Percentiles rank a stretch among this genome's conserved stretches.
phyloP scores from a whole-genome alignment of 2,888 invertebrate genomes.

The Tetrapedia diversipes region DNA sequence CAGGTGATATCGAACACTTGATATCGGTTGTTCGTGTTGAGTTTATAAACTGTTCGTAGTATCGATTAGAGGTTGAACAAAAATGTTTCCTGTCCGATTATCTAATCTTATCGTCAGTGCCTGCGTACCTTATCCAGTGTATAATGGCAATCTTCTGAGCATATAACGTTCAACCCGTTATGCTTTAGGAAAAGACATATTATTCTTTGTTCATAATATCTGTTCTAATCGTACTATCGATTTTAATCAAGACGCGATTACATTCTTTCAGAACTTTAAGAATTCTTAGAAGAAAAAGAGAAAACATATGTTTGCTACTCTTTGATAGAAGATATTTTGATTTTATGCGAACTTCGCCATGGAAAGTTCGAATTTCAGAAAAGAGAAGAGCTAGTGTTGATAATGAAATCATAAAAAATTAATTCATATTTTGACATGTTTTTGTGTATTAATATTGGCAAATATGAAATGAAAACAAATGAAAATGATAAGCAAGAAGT shows the following conservation, averaged over 20 bases:
- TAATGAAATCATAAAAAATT: no score
- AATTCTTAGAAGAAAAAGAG: not conserved
- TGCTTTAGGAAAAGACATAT: conserved; percentile 4
- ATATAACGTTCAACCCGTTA: conserved; percentile 5
- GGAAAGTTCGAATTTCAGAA: no score
- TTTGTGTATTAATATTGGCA: no score
- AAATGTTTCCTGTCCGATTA: conserved; percentile 52
- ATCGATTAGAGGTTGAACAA: conserved; percentile 63
- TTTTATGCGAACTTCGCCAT: no score
- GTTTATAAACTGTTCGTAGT: conserved; percentile 38
- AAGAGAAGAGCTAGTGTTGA: no score
- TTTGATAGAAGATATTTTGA: no score
- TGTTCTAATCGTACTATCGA: no score
- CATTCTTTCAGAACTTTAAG: not conserved
- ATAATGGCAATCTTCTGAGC: not conserved
- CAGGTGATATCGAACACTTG: conserved; percentile 28
- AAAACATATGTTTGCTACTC: not conserved
- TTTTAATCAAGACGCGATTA: no score
- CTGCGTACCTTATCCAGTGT: conserved; percentile 20
- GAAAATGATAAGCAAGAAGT: no score
- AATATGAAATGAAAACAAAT: no score
- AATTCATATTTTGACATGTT: no score
- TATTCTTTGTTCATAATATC: no score
- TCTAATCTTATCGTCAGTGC: conserved; percentile 67
- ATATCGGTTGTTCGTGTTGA: conserved; percentile 18